These are phyloP conservation scores for Lamellibrachia satsuma DNA, from an alignment of 2,888 invertebrate genomes.

Conservation along the genomic window DNA sequence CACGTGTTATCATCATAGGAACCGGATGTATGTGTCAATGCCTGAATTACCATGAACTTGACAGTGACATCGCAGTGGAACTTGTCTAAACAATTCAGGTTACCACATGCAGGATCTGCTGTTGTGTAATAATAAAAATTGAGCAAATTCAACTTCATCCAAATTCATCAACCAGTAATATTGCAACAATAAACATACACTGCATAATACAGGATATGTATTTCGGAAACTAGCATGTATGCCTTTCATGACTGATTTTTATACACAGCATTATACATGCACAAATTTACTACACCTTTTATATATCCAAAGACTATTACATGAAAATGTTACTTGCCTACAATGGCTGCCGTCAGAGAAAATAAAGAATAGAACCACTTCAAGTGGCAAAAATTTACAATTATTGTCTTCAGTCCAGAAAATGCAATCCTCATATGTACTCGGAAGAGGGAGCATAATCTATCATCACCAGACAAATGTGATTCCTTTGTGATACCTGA, in stretches of 20 bases:
- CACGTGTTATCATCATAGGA: constrained; percentile 19
- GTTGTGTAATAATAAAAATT: no score
- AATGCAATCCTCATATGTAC: constrained; percentile 24
- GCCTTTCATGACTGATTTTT: no score
- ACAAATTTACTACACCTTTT: no score
- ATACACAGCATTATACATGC: no score
- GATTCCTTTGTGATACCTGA: neutral
- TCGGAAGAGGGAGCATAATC: constrained; percentile 52
- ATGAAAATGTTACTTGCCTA: no score
- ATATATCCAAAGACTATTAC: no score
- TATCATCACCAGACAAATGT: constrained; percentile 37
- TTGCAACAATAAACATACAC: neutral
- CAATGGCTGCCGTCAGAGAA: neutral
- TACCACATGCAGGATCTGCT: no score
- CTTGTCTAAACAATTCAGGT: neutral
- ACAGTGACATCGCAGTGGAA: neutral
- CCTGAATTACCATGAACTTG: neutral
- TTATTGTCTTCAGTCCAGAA: neutral
- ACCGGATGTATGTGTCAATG: neutral
- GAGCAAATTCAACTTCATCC: neutral
- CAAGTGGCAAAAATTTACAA: neutral
- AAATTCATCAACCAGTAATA: neutral
- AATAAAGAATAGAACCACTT: neutral
- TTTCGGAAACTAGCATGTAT: no score
- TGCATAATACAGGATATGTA: neutral